These are phyloP conservation scores for Botia almorhae DNA, from an alignment of 2,797 vertebrate species.

Conservation along the genomic window DNA sequence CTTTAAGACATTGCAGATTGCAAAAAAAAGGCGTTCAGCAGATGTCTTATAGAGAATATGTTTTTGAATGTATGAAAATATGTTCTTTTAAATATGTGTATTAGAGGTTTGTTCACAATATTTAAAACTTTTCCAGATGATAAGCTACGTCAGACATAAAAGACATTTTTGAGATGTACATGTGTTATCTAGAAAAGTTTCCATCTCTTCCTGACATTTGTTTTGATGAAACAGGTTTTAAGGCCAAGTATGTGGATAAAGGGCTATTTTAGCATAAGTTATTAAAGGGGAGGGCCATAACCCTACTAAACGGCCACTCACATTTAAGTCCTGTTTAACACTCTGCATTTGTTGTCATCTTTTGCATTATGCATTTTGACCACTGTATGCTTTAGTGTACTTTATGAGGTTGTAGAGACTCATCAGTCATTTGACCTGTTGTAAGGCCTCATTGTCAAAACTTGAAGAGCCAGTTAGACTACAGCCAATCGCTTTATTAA, in stretches of 20 bases:
- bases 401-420: conserved; percentile 46
- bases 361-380: conserved; percentile 57
- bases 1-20: too few species aligned
- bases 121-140: neutral
- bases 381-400: conserved; percentile 20
- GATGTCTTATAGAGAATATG: too few species aligned
- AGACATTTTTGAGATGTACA: neutral
- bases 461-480: conserved; percentile 64
- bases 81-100: neutral
- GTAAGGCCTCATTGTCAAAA: conserved; percentile 68
- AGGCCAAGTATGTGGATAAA: conserved; percentile 21
- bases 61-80: too few species aligned
- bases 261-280: conserved; percentile 35
- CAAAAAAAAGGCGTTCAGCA: too few species aligned
- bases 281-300: conserved; percentile 24
- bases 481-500: conserved; percentile 66
- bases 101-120: neutral
- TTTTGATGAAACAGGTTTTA: neutral
- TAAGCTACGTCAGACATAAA: neutral
- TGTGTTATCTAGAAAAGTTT: neutral
- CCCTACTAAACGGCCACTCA: conserved; percentile 7
- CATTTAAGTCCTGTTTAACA: conserved; percentile 49
- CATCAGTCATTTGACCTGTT: conserved; percentile 71
- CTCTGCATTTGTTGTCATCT: conserved; percentile 39
- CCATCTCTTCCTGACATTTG: neutral